Base-by-base conservation (phyloP, 2,113 vertebrate genomes). In the Apteryx mantelli region DNA sequence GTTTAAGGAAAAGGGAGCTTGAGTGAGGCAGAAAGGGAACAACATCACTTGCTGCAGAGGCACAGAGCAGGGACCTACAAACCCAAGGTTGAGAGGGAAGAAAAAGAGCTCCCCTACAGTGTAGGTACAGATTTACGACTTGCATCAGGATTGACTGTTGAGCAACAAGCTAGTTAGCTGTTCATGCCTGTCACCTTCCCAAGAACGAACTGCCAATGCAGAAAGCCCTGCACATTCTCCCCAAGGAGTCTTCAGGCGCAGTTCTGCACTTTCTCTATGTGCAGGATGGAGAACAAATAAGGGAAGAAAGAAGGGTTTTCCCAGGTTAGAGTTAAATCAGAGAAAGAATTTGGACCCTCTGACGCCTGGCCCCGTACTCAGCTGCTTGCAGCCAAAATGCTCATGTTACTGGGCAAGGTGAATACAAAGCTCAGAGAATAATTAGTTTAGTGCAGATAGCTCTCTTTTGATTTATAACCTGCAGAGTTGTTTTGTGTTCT, bases 161-260 rank as follows among this genome's bases (percentile, higher is more conserved):
- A 86, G 52, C 61, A 3, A 56, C n/a, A 75, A 56, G 22, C 17
- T 80, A 32, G 61, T n/a, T 44, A 83, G 44, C 8, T 86, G 34
- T 42, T 40, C 0, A 0, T 70, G 34, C 8, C 44, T 61, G 4
- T 66, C 4, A 3, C 25, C 40, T 61, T 87, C 32, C 68, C 42
- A 42, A 42, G 42, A 42, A 42, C 11, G 42, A 42, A 42, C 42
- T 12, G 42, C 42, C 42, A 42, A 42, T 42, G 42, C 42, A 42
- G 42, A 42, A 42, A 83, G 61, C 7, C 8, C 26, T 50, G 22
- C n/a, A 34, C 24, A n/a, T 7, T 46, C 18, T 63, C 52, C 5
- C 32, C 21, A 30, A 71, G 15, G 2, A 28, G 38, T 42, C n/a
- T 42, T 5, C 25, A 48, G 6, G 36, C 46, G 83, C 6, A 32